Evolutionary conservation across 2,888 invertebrate species (phyloP).

Genomic region (Eurois occulta): DNA sequence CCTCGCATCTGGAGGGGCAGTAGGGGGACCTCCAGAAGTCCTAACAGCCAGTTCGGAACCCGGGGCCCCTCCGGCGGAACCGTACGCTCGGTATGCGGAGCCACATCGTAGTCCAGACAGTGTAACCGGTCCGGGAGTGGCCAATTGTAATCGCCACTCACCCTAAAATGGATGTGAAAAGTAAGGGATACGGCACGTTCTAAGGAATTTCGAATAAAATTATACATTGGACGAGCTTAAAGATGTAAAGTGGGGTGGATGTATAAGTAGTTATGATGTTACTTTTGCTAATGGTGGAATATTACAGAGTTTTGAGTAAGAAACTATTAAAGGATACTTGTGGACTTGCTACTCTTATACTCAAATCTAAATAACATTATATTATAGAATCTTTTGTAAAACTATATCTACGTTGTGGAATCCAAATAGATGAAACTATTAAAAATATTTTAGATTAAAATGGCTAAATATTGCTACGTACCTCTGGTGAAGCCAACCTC

Average conservation of each 20-base stretch:
- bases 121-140: slow-evolving; percentile 87
- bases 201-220: not conserved
- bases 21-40: slow-evolving; percentile 93
- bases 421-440: too few species aligned
- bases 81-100: slow-evolving; percentile 94
- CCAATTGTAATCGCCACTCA: slow-evolving; percentile 91
- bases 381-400: not conserved
- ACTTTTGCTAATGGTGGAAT: not conserved
- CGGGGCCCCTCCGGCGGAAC: slow-evolving; percentile 95
- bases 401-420: not conserved
- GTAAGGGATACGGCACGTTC: slow-evolving; percentile 28
- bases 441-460: too few species aligned
- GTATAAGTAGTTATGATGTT: not conserved
- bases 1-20: slow-evolving; percentile 93
- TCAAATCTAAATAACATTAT: not conserved
- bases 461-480: slow-evolving; percentile 80
- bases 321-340: not conserved
- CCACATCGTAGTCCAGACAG: slow-evolving; percentile 95
- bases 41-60: slow-evolving; percentile 94
- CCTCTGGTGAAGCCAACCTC: slow-evolving; percentile 93
- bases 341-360: not conserved
- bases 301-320: not conserved
- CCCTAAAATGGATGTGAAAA: slow-evolving; percentile 86
- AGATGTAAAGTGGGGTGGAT: not conserved
- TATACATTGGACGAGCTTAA: not conserved